phyloP scores from a whole-genome alignment of 2,797 vertebrate genomes.

The Labroides dimidiatus region DNA sequence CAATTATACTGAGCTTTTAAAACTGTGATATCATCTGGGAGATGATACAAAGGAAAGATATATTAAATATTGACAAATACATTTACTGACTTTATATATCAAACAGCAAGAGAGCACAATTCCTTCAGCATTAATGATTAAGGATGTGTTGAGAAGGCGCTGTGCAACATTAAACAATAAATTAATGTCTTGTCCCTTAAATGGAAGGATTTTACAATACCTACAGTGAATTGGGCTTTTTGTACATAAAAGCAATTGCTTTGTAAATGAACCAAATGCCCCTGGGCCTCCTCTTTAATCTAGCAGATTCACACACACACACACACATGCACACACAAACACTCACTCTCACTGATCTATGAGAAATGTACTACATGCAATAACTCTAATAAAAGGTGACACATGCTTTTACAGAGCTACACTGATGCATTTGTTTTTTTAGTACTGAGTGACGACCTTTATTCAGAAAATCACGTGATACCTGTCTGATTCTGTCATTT shows the following conservation, averaged over 20 bases:
- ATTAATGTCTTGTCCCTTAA: conserved; percentile 75
- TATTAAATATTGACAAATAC: conserved; percentile 43
- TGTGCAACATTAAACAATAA: conserved; percentile 73
- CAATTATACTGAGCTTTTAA: conserved; percentile 10
- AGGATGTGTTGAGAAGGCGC: conserved; percentile 55
- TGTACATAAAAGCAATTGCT: conserved; percentile 80
- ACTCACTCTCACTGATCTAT: conserved; percentile 26
- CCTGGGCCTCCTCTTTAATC: conserved; percentile 80
- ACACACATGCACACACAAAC: background rate
- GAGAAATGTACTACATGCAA: conserved; percentile 43
- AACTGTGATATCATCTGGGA: conserved; percentile 14
- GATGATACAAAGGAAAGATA: conserved; percentile 31
- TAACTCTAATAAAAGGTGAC: conserved; percentile 25
- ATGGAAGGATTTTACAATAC: conserved; percentile 82
- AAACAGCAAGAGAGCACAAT: conserved; percentile 44
- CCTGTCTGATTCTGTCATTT: background rate
- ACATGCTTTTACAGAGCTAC: conserved; percentile 10
- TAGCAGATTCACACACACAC: conserved; percentile 40
- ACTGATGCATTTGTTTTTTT: conserved; percentile 9
- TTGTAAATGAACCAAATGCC: conserved; percentile 82
- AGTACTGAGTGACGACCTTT: background rate
- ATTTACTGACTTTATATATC: conserved; percentile 42
- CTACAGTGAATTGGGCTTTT: conserved; percentile 80
- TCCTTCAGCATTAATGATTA: conserved; percentile 69
- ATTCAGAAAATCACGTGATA: background rate